Base-by-base conservation (phyloP, 2,113 vertebrate species). In the Oncorhynchus mykiss region DNA sequence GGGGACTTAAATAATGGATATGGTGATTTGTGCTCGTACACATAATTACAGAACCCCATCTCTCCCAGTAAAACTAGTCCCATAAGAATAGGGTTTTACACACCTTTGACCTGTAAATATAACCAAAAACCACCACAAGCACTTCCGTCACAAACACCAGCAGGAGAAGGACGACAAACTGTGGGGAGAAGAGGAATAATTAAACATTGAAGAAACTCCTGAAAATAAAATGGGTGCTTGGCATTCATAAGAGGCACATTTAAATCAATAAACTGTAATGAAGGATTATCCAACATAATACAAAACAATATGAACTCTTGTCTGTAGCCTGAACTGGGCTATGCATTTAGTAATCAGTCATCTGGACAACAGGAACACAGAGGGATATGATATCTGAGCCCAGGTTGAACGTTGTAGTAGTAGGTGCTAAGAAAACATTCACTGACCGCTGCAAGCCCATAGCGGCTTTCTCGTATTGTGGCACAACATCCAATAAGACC, bases 71-170 rank as follows among this genome's bases (percentile, higher is more conserved):
- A 45, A 45, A 11, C 9, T 45, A 45, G 39, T 45, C 39, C 39
- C 39, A 45, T 45, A 2, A 2, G 9, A 45, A 45, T 45, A 45
- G 39, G 39, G 39, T 9, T 45, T 45, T 45, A 75, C 83, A 87
- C 90, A 96, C 95, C 95, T 96, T 96, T 77, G 95, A 95, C 94
- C 95, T 94, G 89, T 96, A 96, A 88, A 96, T 92, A 66, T 96
- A 96, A 75, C 95, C 95, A 80, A 96, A 93, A 80, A 96, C 95
- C 65, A 95, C 95, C 0, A 95, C 95, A 14, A 95, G 93, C 25
- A 96, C 95, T 91, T 96, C 95, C 0, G 95, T 96, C 78, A 96
- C 91, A 83, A 96, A 96, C 79, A 96, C 95, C 92, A 96, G 80
- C 73, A 96, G 91, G 11, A 96, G 90, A 85, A 96, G 95, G 87